These are phyloP conservation scores for Lasioglossum leucozonium DNA, from an alignment of 2,888 invertebrate species.

Conservation along the genomic window DNA sequence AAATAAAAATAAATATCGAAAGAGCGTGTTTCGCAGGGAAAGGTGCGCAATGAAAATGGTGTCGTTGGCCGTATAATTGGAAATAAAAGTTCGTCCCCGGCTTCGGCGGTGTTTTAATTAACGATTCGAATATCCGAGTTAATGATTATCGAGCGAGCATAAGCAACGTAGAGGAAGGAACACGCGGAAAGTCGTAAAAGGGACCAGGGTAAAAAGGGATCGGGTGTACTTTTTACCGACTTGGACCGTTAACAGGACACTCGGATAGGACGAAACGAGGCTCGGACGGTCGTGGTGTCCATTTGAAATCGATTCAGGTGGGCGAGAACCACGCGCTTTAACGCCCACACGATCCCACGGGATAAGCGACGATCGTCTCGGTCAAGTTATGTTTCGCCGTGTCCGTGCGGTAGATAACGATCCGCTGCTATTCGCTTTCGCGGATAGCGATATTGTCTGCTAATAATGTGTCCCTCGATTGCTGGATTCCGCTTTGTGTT, in stretches of 20 bases:
- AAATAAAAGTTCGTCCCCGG: background rate
- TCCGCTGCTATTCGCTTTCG: slow-evolving; percentile 59
- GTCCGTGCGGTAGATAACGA: slow-evolving; percentile 62
- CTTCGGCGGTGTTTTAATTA: slow-evolving; percentile 1
- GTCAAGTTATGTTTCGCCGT: slow-evolving; percentile 63
- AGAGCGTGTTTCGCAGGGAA: background rate
- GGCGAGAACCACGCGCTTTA: slow-evolving; percentile 75
- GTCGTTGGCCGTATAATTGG: background rate
- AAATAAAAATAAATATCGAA: background rate
- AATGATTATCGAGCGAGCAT: background rate
- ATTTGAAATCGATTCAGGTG: slow-evolving; percentile 76
- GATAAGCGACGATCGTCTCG: slow-evolving; percentile 64
- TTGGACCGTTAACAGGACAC: slow-evolving; percentile 72
- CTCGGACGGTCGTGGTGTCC: slow-evolving; percentile 62
- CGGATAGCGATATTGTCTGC: slow-evolving; percentile 53
- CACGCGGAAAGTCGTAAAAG: slow-evolving; percentile 42
- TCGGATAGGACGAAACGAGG: slow-evolving; percentile 62
- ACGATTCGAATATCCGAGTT: slow-evolving; percentile 15
- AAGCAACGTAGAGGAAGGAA: background rate
- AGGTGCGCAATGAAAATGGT: background rate
- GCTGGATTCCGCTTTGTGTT: slow-evolving; percentile 37
- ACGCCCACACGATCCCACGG: slow-evolving; percentile 74
- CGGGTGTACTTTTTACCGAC: slow-evolving; percentile 52
- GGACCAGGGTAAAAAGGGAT: slow-evolving; percentile 37
- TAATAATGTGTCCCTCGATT: slow-evolving; percentile 65